Conservation (phyloP, 2,113 vertebrate genomes). For the Nipponia nippon region DNA sequence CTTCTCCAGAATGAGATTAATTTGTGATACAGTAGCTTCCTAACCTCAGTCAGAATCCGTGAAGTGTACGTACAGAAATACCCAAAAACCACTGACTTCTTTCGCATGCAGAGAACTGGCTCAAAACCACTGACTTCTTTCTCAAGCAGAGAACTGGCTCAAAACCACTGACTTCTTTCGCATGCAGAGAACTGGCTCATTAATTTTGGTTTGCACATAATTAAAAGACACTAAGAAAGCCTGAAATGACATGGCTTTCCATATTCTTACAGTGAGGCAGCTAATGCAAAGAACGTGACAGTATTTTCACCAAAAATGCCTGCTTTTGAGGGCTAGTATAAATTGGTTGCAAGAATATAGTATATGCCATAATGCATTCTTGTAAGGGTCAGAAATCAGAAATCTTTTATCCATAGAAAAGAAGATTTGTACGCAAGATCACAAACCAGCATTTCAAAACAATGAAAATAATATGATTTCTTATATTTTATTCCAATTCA, state of each 20-base stretch:
- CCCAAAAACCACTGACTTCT: conserved; percentile 17
- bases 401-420: not conserved
- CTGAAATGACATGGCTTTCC: not conserved
- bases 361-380: not conserved
- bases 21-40: conserved; percentile 19
- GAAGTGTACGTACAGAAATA: not conserved
- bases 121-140: not conserved
- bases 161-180: not conserved
- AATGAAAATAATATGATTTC: not conserved
- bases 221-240: not conserved
- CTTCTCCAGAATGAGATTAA: conserved; percentile 23
- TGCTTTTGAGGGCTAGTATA: not conserved
- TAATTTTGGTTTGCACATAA: conserved; percentile 9
- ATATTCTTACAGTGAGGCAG: not conserved
- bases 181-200: not conserved
- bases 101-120: not conserved
- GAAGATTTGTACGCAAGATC: not conserved
- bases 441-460: not conserved
- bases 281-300: not conserved
- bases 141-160: not conserved
- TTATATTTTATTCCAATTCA: not conserved
- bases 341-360: not conserved
- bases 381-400: not conserved
- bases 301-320: not conserved
- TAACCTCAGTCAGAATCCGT: conserved; percentile 12